phyloP scores from a whole-genome alignment of 1,140 invertebrate genomes.

The Scaptodrosophila lebanonensis region DNA sequence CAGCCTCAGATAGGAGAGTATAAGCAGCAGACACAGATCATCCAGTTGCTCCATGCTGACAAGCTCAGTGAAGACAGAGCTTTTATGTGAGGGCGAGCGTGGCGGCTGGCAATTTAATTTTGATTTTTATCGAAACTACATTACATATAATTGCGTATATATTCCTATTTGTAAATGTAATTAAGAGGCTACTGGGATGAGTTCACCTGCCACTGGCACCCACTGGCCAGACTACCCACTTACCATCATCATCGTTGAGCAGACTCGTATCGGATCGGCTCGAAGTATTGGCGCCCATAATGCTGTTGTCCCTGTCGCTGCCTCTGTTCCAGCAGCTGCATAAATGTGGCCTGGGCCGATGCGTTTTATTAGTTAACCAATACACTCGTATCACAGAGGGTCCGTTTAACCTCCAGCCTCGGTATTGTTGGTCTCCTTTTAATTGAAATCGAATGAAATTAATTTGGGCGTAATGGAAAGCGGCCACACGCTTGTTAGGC shows the following conservation, averaged over 20 bases:
- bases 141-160: slow-evolving; percentile 26
- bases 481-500: no score
- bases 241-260: slow-evolving; percentile 72
- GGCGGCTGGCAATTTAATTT: slow-evolving; percentile 18
- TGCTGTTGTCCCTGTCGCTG: no score
- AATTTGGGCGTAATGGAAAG: slow-evolving; percentile 18
- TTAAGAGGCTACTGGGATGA: not conserved
- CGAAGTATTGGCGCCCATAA: slow-evolving; percentile 74
- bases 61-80: no score
- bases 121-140: slow-evolving; percentile 3
- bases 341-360: slow-evolving; percentile 34
- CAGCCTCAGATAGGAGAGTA: slow-evolving; percentile 32
- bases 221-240: slow-evolving; percentile 21
- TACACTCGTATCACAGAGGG: no score
- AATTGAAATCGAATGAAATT: slow-evolving; percentile 46
- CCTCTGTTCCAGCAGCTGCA: no score
- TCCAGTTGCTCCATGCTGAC: slow-evolving; percentile 55
- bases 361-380: slow-evolving; percentile 13
- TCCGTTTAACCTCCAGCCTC: no score
- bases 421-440: slow-evolving; percentile 25
- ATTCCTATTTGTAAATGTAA: not conserved
- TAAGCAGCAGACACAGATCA: slow-evolving; percentile 46
- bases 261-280: slow-evolving; percentile 72
- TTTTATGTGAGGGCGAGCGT: not conserved
- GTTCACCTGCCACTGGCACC: not conserved